Conservation (phyloP, 2,888 invertebrate genomes). For the Meteorus cinctellus region DNA sequence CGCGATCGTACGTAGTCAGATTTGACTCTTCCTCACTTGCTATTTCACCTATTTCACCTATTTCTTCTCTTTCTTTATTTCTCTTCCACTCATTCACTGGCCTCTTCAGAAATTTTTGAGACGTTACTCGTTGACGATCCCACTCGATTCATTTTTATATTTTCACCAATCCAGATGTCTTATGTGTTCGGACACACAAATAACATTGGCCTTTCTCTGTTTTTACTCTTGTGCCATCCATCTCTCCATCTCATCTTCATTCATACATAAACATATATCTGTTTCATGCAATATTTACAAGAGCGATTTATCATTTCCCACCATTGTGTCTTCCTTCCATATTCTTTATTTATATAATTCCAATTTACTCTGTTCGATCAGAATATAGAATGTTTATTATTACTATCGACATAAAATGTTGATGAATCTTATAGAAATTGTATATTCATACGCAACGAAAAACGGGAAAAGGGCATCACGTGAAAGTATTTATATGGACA, state of each 20-base stretch:
- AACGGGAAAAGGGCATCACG: slow-evolving; percentile 8
- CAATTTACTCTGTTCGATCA: neutral
- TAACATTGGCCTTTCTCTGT: neutral
- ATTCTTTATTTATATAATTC: neutral
- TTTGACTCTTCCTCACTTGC: neutral
- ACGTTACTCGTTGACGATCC: neutral
- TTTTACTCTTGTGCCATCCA: neutral
- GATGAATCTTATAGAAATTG: neutral
- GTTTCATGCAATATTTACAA: neutral
- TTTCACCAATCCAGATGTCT: slow-evolving; percentile 15
- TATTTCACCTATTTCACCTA: neutral
- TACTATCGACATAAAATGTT: neutral
- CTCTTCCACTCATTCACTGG: slow-evolving; percentile 12
- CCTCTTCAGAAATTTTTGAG: slow-evolving; percentile 30
- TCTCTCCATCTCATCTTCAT: neutral
- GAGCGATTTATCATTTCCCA: slow-evolving; percentile 8
- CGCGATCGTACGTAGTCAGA: neutral
- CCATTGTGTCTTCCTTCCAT: neutral
- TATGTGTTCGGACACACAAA: neutral
- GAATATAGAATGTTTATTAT: neutral
- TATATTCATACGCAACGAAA: neutral
- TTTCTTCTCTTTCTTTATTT: neutral
- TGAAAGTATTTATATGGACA: slow-evolving; percentile 1
- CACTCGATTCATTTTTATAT: slow-evolving; percentile 8
- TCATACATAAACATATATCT: neutral